Evolutionary conservation across 2,888 invertebrate genomes (phyloP), one percentile per base, ranked within the genome.

Genomic region (Archips crataeganus): DNA sequence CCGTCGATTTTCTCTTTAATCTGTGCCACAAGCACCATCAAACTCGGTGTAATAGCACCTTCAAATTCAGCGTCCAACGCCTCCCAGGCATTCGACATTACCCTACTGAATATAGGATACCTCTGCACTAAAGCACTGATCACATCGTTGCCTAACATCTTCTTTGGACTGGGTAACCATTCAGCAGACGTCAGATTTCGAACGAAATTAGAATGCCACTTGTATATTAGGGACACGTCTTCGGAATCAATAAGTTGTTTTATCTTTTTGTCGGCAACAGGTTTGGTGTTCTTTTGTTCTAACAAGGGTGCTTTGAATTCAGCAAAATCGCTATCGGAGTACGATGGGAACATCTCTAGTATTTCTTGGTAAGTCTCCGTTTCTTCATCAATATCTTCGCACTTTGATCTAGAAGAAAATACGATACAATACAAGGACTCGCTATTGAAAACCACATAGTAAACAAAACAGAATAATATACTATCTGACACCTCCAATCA

Each of bases 301-400:
- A 96, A 79, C 0, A 71, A 92, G 75, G 79, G 90, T 74, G 84
- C 92, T 87, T 82, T 95, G 88, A 97, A 95, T 77, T 97, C 97
- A 0, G 94, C 91, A 86, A 97, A 98, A 85, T 98, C 97, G 63
- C 92, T 86, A 4, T 96, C 96, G 0, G 96, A 93, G 79, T 95
- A 95, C 0, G 96, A 96, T 0, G 97, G 97, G 83, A 98, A 98
- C 83, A 97, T 92, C 82, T 96, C 94, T 76, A 95, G 92, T 71
- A 97, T 95, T 90, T 97, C 97, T 70, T 95, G 90, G 23, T 94
- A 86, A 0, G 96, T 95, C 74, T 96, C 93, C 23, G 96, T 95
- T 76, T 97, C 97, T 81, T 97, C 97, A 32, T 96, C 95, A 82
- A 96, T 95, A 32, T 95, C 95, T 79, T 96, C 95, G 70, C 96